Conservation (phyloP, 2,888 invertebrate species). For the Brenthis hecate region DNA sequence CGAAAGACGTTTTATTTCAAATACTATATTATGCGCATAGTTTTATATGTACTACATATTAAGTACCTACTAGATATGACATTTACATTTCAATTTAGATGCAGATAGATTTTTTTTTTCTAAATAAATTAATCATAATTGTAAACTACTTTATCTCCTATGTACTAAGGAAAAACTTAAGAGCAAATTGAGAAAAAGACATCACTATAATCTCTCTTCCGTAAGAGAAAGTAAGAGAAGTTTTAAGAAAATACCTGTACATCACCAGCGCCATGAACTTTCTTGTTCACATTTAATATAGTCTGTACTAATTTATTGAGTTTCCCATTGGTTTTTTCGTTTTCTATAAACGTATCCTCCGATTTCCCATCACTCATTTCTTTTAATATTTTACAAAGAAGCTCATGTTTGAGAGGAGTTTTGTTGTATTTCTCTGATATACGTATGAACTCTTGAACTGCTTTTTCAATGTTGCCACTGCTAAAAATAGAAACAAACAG, state of each 20-base stretch:
- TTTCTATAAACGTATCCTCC: slow-evolving; percentile 60
- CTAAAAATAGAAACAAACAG: slow-evolving; percentile 3
- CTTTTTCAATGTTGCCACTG: slow-evolving; percentile 74
- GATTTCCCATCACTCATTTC: slow-evolving; percentile 60
- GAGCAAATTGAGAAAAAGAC: no score
- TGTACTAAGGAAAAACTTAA: no score
- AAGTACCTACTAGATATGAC: no score
- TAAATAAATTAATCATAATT: no score
- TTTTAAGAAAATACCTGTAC: slow-evolving; percentile 57
- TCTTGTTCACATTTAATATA: slow-evolving; percentile 58
- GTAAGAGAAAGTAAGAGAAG: not conserved
- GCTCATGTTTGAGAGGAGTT: slow-evolving; percentile 85
- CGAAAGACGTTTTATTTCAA: no score
- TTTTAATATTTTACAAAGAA: slow-evolving; percentile 69
- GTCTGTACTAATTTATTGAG: slow-evolving; percentile 59
- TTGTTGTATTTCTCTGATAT: slow-evolving; percentile 78
- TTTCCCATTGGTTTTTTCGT: slow-evolving; percentile 55
- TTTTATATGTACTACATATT: no score
- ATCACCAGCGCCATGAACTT: slow-evolving; percentile 66
- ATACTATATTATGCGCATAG: no score
- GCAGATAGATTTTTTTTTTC: no score
- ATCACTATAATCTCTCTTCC: no score
- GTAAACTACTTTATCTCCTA: no score
- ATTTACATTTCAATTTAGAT: no score
- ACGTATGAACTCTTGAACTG: slow-evolving; percentile 80